Evolutionary conservation across 2,113 vertebrate species (phyloP).

Genomic region (Passer domesticus): DNA sequence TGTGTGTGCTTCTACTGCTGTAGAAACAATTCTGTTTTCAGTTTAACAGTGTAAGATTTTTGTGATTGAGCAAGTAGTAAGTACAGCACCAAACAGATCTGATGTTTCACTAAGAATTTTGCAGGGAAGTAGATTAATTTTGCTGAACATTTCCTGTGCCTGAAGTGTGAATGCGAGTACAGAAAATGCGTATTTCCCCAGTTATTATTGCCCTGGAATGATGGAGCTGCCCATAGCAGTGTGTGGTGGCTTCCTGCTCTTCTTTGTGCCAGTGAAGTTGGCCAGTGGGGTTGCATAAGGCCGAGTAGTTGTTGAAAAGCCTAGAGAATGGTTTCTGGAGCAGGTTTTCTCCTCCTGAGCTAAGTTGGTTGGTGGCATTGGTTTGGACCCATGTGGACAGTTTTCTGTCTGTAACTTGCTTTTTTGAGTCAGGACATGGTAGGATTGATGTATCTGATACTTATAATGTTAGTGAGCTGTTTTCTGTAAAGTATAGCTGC

Average conservation of each 20-base stretch:
- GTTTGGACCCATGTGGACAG: not conserved
- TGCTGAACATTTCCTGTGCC: not conserved
- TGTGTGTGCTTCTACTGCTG: not conserved
- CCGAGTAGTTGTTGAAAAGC: not conserved
- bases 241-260: not conserved
- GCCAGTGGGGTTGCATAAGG: not conserved
- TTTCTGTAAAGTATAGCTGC: not conserved
- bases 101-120: not conserved
- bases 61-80: not conserved
- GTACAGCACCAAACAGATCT: not conserved
- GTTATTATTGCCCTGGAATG: not conserved
- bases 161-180: not conserved
- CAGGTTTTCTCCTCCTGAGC: not conserved
- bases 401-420: not conserved
- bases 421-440: not conserved
- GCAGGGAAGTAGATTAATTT: not conserved
- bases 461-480: not conserved
- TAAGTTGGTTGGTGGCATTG: not conserved
- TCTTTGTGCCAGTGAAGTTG: not conserved
- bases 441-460: not conserved
- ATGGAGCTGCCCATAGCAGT: not conserved
- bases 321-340: not conserved
- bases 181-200: fast-evolving
- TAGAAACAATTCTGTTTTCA: not conserved
- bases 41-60: not conserved